Percentiles rank a stretch among this genome's conserved stretches.
phyloP scores from a whole-genome alignment of 2,113 vertebrate species.

The Cheirogaleus medius region DNA sequence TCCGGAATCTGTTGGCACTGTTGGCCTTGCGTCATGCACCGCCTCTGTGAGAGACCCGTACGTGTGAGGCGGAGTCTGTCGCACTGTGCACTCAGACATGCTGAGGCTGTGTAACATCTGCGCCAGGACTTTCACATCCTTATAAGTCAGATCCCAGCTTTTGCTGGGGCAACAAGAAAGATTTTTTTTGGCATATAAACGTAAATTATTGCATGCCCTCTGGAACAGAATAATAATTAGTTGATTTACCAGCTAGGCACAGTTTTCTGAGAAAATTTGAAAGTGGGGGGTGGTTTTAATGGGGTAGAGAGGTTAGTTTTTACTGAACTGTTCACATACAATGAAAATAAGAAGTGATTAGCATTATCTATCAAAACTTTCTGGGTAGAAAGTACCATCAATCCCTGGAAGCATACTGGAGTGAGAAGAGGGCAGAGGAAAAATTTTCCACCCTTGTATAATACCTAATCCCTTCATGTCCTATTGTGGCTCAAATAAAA shows the following conservation, averaged over 20 bases:
- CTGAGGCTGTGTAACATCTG: constrained; percentile 78
- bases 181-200: constrained; percentile 79
- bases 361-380: not conserved
- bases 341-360: not conserved
- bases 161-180: constrained; percentile 81
- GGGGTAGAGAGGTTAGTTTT: constrained; percentile 30
- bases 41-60: constrained; percentile 23
- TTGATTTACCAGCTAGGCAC: constrained; percentile 80
- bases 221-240: constrained; percentile 83
- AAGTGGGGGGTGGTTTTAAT: not conserved
- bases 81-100: constrained; percentile 60
- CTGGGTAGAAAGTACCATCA: constrained; percentile 18
- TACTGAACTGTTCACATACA: constrained; percentile 53
- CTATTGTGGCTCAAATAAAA: constrained; percentile 60
- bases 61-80: constrained; percentile 34
- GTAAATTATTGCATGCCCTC: constrained; percentile 80
- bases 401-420: not conserved
- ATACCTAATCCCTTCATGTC: constrained; percentile 61
- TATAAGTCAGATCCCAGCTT: constrained; percentile 83
- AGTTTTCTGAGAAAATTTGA: constrained; percentile 52
- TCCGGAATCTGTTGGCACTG: not conserved
- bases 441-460: not conserved
- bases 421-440: not conserved
- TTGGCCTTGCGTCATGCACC: not conserved
- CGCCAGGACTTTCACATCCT: constrained; percentile 77